Evolutionary conservation across 92 coral and sea anemone genomes (phyloP).

Genomic region (Anthopleura xanthogrammica): DNA sequence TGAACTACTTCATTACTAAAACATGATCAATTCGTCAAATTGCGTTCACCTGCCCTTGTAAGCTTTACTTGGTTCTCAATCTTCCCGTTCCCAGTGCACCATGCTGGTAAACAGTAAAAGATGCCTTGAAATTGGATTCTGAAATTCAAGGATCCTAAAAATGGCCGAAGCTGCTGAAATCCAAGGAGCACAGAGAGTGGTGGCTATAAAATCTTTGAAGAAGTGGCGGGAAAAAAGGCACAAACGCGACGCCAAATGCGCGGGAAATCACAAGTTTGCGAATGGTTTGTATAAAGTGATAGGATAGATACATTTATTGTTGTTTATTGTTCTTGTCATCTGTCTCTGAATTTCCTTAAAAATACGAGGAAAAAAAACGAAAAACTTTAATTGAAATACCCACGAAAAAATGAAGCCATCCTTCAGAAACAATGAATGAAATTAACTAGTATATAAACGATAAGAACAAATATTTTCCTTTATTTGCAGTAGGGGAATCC

Average conservation of each 20-base stretch:
- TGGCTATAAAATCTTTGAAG: slow-evolving; percentile 47
- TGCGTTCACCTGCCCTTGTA: not conserved
- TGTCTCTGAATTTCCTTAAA: too few relatives aligned
- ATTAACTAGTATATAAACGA: not conserved
- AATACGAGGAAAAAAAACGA: not conserved
- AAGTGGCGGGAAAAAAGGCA: slow-evolving; percentile 59
- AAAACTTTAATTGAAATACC: not conserved
- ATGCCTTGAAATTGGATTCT: not conserved
- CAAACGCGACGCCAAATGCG: slow-evolving; percentile 70
- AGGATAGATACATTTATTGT: not conserved
- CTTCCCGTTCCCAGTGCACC: not conserved
- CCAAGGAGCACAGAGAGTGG: not conserved
- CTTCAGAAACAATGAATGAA: not conserved
- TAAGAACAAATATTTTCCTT: not conserved
- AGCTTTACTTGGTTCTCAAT: not conserved
- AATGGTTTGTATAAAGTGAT: slow-evolving; percentile 49
- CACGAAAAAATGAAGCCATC: not conserved
- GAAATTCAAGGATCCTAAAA: not conserved
- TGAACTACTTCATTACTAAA: not conserved
- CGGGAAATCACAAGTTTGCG: slow-evolving; percentile 83
- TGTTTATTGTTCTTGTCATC: not conserved
- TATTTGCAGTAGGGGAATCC: slow-evolving; percentile 66
- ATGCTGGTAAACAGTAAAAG: not conserved
- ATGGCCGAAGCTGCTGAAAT: slow-evolving; percentile 36
- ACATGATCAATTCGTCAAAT: not conserved